Conservation (phyloP, 2,113 vertebrate species). For the Pedionomus torquatus region DNA sequence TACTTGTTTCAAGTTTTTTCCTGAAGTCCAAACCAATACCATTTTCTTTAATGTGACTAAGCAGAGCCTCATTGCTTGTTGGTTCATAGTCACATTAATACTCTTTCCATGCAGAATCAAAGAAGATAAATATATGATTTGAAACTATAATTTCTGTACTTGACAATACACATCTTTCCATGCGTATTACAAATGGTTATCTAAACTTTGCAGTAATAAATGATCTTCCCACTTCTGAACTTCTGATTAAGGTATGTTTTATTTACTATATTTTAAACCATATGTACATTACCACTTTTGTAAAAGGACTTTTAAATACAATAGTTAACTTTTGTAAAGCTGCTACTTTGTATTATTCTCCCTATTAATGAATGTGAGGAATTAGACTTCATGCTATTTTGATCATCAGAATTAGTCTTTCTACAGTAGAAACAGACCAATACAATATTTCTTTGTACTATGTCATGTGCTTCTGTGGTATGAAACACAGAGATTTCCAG, state of each 20-base stretch:
- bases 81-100: neutral
- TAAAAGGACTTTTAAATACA: neutral
- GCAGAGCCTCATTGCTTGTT: accelerated
- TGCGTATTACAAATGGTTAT: neutral
- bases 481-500: neutral
- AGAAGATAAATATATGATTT: neutral
- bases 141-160: neutral
- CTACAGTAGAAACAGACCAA: neutral
- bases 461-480: neutral
- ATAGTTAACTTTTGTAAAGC: neutral
- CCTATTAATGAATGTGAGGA: neutral
- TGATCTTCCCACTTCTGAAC: neutral
- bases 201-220: neutral
- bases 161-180: neutral
- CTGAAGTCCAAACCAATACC: neutral
- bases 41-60: neutral
- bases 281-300: neutral
- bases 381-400: neutral
- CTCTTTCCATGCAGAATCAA: neutral
- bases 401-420: neutral
- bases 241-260: neutral
- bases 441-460: neutral
- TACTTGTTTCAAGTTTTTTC: neutral
- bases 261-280: neutral
- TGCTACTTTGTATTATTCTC: neutral